Base-by-base conservation (phyloP, 2,888 invertebrate species). In the Athrips mouffetella region DNA sequence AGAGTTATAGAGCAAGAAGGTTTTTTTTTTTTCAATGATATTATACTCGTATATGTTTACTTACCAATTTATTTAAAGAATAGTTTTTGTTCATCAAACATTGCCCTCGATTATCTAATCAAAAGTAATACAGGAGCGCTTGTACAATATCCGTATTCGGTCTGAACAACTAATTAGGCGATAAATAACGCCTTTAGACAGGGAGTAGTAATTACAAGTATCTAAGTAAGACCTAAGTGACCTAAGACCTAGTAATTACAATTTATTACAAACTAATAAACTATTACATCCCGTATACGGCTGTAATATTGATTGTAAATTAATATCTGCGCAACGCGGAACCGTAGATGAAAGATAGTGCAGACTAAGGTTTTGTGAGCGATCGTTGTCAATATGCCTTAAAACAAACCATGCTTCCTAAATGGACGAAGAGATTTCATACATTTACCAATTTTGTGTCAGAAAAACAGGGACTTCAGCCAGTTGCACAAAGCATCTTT, bases 181-280 rank as follows among this genome's bases (percentile, higher is more conserved):
- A 69, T 73, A 73, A 71, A 71, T 67, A 61, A 62, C 53, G 58
- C 62, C 60, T 55, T 59, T 60, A 60, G 65, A 65, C 70, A 58
- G 62, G 65, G 63, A 33, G 51, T 55, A 71, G 69, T 73, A 71
- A 71, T 73, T 67, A 49, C 30, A 15, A 45, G 25, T 45, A 25
- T 67, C 45, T 23, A 15, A 45, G 25, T 45, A 25, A 40, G 37
- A 40, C n/a, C n/a, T n/a, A n/a, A n/a, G n/a, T n/a, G n/a, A n/a
- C n/a, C n/a, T n/a, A n/a, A n/a, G n/a, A n/a, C 29, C 65, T 59
- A 52, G 64, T 68, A 72, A 76, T 76, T 72, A 65, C 67, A 54
- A 75, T 73, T 71, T 71, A 73, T 62, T 57, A 52, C 45, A 44
- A 49, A 4, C 30, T 30, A 11, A n/a, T 3, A 30, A 7, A 30